Evolutionary conservation across 2,797 vertebrate species (phyloP), one percentile per base, ranked within the genome.

Genomic region (Enoplosus armatus): DNA sequence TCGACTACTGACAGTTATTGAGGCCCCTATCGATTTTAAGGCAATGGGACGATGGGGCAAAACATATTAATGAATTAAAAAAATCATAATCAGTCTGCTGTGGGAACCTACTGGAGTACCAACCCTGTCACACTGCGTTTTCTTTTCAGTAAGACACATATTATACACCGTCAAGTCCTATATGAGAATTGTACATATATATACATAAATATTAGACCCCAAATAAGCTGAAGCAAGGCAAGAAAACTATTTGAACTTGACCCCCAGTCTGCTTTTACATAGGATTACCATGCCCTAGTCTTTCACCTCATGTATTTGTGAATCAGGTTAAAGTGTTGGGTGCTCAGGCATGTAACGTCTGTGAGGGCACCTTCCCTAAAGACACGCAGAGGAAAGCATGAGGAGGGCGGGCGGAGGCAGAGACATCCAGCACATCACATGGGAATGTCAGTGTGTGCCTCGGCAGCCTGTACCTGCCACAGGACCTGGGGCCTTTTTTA

Each of bases 401-500:
- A 76, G 79, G 80, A 82, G 81, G 73, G 66, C 75, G 54, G 64
- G 67, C 11, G 55, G 86, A 86, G 83, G 87, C 72, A 87, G 85
- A 87, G 71, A 83, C 86, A 90, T 90, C 84, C 89, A 80, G 82
- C 80, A 79, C 81, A 90, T 93, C 93, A 83, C 94, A 90, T 88
- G 94, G 93, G 94, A 94, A 92, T 86, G 93, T 91, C 93, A 90
- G 88, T 50, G 77, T 93, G 92, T 88, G 90, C 91, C 92, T 91
- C 85, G 39, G 93, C 92, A 94, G 93, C 85, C 91, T 93, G 93
- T 94, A 94, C 93, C 93, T 95, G 94, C 94, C 89, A 94, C 89
- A 94, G 89, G 91, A 94, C 95, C 94, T 12, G 85, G 89, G 93
- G 94, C 93, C 91, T 94, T 92, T 94, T 94, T 95, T 93, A 95